These are phyloP conservation scores for Lamprotornis superbus DNA, from an alignment of 2,113 vertebrate species.

Conservation along the genomic window DNA sequence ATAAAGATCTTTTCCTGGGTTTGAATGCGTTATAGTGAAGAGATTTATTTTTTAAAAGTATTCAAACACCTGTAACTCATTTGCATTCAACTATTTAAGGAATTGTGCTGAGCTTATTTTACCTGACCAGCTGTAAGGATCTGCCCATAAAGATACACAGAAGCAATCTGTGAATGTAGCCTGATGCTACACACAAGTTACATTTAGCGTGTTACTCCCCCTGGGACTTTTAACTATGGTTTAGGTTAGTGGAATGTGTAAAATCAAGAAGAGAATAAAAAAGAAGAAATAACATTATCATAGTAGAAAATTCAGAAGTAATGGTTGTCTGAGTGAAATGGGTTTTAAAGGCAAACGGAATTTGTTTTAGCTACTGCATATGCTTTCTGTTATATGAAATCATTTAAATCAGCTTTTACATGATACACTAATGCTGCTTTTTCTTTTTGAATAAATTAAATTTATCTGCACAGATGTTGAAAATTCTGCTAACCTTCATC, in stretches of 20 bases:
- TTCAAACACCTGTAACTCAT: neutral
- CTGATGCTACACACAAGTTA: neutral
- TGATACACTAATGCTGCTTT: constrained; percentile 10
- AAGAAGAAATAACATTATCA: neutral
- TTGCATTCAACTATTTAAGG: neutral
- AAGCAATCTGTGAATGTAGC: neutral
- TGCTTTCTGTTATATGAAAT: constrained; percentile 53
- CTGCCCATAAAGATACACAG: neutral
- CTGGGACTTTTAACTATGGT: neutral
- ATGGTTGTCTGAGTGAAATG: neutral
- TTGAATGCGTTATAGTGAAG: neutral
- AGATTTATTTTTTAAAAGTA: neutral
- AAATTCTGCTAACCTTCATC: constrained; percentile 60
- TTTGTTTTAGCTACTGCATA: constrained; percentile 30
- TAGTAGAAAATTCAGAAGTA: neutral
- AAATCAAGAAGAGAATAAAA: neutral
- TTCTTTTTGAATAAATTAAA: constrained; percentile 68
- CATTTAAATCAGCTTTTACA: constrained; percentile 49
- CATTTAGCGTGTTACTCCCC: neutral
- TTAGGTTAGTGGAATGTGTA: neutral
- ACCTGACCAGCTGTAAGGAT: neutral
- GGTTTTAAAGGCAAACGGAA: constrained; percentile 9
- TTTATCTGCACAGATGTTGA: constrained; percentile 70
- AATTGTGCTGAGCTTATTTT: neutral
- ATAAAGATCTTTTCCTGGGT: neutral